Evolutionary conservation across 1,140 invertebrate genomes (phyloP), one percentile per base, ranked within the genome.

Genomic region (Aporrectodea caliginosa): DNA sequence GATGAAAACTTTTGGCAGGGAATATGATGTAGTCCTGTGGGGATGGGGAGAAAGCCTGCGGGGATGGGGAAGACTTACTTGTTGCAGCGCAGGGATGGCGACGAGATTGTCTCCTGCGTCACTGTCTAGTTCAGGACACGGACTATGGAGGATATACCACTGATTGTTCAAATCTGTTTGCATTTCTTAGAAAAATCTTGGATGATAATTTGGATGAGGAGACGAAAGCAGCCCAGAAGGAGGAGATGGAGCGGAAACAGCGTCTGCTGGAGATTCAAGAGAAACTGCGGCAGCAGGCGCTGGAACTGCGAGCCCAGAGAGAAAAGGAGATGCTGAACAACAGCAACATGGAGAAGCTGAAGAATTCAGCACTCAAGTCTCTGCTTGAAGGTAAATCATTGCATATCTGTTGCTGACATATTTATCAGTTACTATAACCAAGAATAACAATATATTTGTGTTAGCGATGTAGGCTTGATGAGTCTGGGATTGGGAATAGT

Each of bases 181-280:
- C 80, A 31, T 29, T n/a, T 70, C 73, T 83, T 82, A 95, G 95
- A 69, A 94, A 97, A 88, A 95, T 98, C 0, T 93, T 97, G 84
- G 95, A 97, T 84, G 93, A 93, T 76, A 94, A 97, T 84, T 87
- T 98, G 72, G 96, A 98, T 85, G 93, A 94, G 82, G 93, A 94
- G 12, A 98, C 96, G 2, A 85, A 97, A n/a, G 92, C 92, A 31
- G 96, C 96, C 1, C 95, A 98, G 86, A 90, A 94, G 35, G 95
- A 96, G 86, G 96, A 98, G 88, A 93, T 93, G 83, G 95, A 97
- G 85, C 90, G 96, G 70, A 87, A 88, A 78, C 84, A 86, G 74
- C 84, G 90, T 68, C 79, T 90, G 16, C 84, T 83, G 80, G 86
- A 87, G 34, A 80, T 77, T 70, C 73, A 80, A 76, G 33, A 82